A percentile compares a stretch with the other conserved stretches of the same genome.
These are phyloP conservation scores for Thoracochromis brauschi DNA, from an alignment of 2,113 vertebrate species.

Conservation along the genomic window DNA sequence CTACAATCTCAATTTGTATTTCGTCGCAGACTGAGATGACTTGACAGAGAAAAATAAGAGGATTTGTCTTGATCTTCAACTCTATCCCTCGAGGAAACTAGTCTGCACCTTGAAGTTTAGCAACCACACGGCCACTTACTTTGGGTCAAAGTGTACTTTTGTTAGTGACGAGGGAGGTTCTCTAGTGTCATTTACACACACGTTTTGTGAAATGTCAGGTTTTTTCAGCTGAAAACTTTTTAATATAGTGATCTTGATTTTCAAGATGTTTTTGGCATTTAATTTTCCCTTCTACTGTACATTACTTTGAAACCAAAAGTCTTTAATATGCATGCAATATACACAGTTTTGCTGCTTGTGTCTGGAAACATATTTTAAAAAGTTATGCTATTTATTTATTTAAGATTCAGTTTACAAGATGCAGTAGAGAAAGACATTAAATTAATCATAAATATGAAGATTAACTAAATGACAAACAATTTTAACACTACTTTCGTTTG, in stretches of 20 bases:
- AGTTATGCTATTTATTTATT: neutral
- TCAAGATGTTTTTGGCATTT: neutral
- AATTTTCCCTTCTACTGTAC: neutral
- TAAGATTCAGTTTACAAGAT: neutral
- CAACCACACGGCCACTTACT: neutral
- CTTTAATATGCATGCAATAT: neutral
- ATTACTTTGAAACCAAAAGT: neutral
- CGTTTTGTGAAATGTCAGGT: neutral
- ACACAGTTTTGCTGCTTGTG: neutral
- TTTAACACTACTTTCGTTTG: neutral
- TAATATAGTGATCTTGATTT: neutral
- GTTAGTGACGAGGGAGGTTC: neutral
- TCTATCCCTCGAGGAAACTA: constrained; percentile 50
- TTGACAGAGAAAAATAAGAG: constrained; percentile 72
- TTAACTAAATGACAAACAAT: neutral
- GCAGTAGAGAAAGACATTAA: neutral
- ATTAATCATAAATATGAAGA: neutral
- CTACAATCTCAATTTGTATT: constrained; percentile 74
- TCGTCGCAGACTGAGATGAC: constrained; percentile 60
- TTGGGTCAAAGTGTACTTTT: neutral
- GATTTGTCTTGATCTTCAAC: constrained; percentile 67
- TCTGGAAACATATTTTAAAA: neutral
- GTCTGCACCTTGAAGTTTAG: constrained; percentile 59
- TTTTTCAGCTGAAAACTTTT: neutral
- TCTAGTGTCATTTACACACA: neutral